Conservation (phyloP, 2,888 invertebrate species). For the Epirrhoe alternata region DNA sequence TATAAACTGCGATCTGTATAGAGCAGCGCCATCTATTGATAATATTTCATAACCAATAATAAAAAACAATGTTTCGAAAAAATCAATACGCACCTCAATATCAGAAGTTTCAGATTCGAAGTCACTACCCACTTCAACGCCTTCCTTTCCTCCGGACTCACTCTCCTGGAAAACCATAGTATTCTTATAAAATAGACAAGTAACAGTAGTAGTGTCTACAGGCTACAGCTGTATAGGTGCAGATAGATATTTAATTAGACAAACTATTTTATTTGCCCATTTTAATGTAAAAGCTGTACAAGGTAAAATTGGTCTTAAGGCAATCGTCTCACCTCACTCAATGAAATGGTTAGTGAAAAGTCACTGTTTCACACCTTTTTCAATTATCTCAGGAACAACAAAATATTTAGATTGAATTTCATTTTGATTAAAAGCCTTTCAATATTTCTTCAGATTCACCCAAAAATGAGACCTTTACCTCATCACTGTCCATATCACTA, state of each 20-base stretch:
- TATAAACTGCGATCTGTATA: not conserved
- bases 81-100: slow-evolving; percentile 89
- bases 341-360: too few relatives aligned
- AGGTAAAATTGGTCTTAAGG: too few relatives aligned
- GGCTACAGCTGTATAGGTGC: too few relatives aligned
- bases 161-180: slow-evolving; percentile 81
- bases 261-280: too few relatives aligned
- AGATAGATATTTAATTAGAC: too few relatives aligned
- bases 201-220: too few relatives aligned
- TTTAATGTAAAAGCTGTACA: too few relatives aligned
- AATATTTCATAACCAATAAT: not conserved
- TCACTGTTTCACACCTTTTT: too few relatives aligned
- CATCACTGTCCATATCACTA: slow-evolving; percentile 85
- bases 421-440: too few relatives aligned
- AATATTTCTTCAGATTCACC: not conserved
- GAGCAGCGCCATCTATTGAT: not conserved
- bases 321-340: too few relatives aligned
- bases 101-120: slow-evolving; percentile 92
- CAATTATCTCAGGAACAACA: too few relatives aligned
- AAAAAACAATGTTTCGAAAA: not conserved
- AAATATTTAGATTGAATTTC: too few relatives aligned
- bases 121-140: slow-evolving; percentile 87
- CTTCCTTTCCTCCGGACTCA: slow-evolving; percentile 88
- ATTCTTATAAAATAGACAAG: not conserved
- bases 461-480: slow-evolving; percentile 53